phyloP scores from a whole-genome alignment of 2,797 vertebrate genomes.

The Scarus forsteni region DNA sequence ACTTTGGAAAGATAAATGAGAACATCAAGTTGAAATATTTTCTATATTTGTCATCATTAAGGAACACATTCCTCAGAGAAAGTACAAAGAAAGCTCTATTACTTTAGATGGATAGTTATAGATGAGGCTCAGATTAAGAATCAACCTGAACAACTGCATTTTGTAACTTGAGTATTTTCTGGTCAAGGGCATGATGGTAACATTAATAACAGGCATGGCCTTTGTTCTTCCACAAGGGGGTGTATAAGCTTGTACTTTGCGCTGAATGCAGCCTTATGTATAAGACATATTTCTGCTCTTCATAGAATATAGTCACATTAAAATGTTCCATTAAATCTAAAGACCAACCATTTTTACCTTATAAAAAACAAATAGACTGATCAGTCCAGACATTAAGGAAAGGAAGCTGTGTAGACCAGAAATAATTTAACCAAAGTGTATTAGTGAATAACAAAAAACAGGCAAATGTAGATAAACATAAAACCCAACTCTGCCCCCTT shows the following conservation, averaged over 20 bases:
- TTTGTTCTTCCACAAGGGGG: conserved; percentile 79
- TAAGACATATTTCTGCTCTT: conserved; percentile 5
- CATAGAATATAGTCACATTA: not conserved
- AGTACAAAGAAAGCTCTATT: not conserved
- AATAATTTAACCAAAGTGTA: not conserved
- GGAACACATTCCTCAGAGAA: not conserved
- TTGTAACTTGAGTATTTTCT: not conserved
- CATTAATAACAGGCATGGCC: conserved; percentile 16
- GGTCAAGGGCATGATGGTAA: not conserved
- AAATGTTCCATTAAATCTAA: not conserved
- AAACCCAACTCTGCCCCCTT: not conserved
- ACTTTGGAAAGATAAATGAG: not conserved
- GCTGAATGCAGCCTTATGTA: not conserved
- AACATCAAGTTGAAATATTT: not conserved
- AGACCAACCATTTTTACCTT: too few relatives aligned
- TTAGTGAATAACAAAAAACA: conserved; percentile 11
- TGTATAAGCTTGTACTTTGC: conserved; percentile 54
- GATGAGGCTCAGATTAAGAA: not conserved
- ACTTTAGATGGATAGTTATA: not conserved
- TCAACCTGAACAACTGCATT: not conserved
- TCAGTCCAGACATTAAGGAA: too few relatives aligned
- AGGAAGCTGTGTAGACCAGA: too few relatives aligned
- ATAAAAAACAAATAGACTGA: too few relatives aligned
- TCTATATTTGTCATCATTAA: not conserved
- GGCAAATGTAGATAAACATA: not conserved